These are phyloP conservation scores for Pissodes strobi DNA, from an alignment of 1,140 invertebrate genomes.

Conservation along the genomic window DNA sequence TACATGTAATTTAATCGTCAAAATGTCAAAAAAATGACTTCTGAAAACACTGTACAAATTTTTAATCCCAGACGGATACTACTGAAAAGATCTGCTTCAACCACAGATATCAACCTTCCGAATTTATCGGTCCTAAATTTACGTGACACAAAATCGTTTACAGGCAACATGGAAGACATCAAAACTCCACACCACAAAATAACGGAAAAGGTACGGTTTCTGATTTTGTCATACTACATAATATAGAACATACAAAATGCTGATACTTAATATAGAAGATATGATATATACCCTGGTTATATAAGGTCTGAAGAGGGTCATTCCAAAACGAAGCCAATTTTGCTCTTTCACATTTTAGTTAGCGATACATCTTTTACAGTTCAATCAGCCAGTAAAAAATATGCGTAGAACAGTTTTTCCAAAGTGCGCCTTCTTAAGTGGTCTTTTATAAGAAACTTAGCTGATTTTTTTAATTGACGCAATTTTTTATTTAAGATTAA, in stretches of 20 bases:
- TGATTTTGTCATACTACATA: too few relatives aligned
- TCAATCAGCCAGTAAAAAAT: too few relatives aligned
- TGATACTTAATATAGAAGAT: too few relatives aligned
- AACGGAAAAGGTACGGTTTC: constrained; percentile 13
- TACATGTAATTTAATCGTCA: too few relatives aligned
- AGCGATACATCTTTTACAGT: too few relatives aligned
- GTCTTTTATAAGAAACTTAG: not conserved
- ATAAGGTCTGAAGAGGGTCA: too few relatives aligned
- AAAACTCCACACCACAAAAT: constrained; percentile 7
- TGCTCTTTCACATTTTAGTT: too few relatives aligned
- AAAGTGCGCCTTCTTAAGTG: too few relatives aligned
- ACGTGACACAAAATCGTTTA: constrained; percentile 38
- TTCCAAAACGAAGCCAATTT: too few relatives aligned
- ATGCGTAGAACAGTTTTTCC: too few relatives aligned
- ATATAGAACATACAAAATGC: too few relatives aligned
- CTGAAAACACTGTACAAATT: constrained; percentile 29
- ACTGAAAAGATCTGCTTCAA: constrained; percentile 31
- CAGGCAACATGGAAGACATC: constrained; percentile 32
- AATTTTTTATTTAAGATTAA: constrained; percentile 13
- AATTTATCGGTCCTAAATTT: constrained; percentile 26
- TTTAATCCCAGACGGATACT: constrained; percentile 20
- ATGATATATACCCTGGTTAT: too few relatives aligned
- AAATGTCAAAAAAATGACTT: constrained; percentile 35
- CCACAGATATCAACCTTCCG: constrained; percentile 17
- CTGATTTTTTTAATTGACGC: not conserved